Percentiles rank a stretch among this genome's conserved stretches.
phyloP scores from a whole-genome alignment of 23 tunicate genomes.

The Clavelina lepadiformis region DNA sequence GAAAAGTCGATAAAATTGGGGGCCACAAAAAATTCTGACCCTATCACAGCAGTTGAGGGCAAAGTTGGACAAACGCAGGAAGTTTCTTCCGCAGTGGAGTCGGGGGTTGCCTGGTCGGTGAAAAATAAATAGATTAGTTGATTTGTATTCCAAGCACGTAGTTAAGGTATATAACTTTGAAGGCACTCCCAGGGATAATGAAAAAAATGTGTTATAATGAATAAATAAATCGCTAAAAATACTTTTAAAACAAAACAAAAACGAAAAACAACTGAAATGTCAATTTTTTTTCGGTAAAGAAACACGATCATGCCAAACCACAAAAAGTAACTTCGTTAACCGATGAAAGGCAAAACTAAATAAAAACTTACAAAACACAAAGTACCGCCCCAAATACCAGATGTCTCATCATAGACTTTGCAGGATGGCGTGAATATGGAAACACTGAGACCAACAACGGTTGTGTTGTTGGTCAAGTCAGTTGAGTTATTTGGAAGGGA shows the following conservation, averaged over 20 bases:
- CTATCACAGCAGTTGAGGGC: constrained; percentile 8
- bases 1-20: constrained; percentile 51
- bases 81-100: constrained; percentile 11
- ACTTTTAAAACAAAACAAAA: too few relatives aligned
- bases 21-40: constrained; percentile 41
- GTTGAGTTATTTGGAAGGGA: constrained; percentile 6
- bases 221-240: too few relatives aligned
- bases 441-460: neutral
- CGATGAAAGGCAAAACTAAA: too few relatives aligned
- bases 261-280: too few relatives aligned
- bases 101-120: neutral
- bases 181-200: too few relatives aligned
- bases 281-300: too few relatives aligned
- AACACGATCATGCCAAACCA: too few relatives aligned
- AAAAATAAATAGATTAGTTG: neutral
- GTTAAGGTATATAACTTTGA: neutral
- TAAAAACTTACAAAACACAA: neutral
- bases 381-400: constrained; percentile 18
- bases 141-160: neutral
- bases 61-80: constrained; percentile 12
- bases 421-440: constrained; percentile 35
- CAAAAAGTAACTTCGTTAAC: too few relatives aligned
- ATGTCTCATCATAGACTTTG: constrained; percentile 5
- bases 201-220: too few relatives aligned
- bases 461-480: neutral